Percentiles rank a stretch among this genome's conserved stretches.
Evolutionary conservation across 2,797 vertebrate species (phyloP).

Genomic region (Alauda arvensis): DNA sequence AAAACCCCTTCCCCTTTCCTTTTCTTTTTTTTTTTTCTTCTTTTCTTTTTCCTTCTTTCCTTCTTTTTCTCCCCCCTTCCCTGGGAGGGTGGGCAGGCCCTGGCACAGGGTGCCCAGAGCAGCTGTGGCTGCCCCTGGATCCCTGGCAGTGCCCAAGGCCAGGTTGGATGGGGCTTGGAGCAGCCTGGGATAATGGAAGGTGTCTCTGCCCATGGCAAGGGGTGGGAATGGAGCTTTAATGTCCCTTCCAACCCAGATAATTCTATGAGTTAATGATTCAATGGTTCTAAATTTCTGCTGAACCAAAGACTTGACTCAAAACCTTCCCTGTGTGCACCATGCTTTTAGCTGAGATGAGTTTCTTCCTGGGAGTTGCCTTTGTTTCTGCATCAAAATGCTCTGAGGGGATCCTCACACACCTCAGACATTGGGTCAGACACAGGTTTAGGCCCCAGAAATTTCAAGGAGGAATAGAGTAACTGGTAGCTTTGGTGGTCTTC

Average conservation of each 20-base stretch:
- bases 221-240: not conserved
- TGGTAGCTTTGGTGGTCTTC: not conserved
- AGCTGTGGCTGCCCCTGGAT: not conserved
- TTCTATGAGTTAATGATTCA: not conserved
- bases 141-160: not conserved
- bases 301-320: not conserved
- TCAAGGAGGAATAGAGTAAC: not conserved
- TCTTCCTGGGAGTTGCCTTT: not conserved
- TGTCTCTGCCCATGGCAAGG: not conserved
- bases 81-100: not conserved
- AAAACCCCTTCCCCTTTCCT: not conserved
- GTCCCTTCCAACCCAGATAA: not conserved
- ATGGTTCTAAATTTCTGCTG: not conserved
- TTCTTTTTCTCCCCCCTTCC: not conserved
- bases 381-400: not conserved
- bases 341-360: not conserved
- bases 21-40: not conserved
- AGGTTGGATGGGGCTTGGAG: not conserved
- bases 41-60: not conserved
- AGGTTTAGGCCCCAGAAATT: not conserved
- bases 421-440: not conserved
- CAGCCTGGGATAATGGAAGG: rapidly evolving
- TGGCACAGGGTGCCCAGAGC: not conserved
- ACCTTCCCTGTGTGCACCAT: not conserved
- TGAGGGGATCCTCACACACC: not conserved